Evolutionary conservation across 2,888 invertebrate species (phyloP).

Genomic region (Pteria penguin): DNA sequence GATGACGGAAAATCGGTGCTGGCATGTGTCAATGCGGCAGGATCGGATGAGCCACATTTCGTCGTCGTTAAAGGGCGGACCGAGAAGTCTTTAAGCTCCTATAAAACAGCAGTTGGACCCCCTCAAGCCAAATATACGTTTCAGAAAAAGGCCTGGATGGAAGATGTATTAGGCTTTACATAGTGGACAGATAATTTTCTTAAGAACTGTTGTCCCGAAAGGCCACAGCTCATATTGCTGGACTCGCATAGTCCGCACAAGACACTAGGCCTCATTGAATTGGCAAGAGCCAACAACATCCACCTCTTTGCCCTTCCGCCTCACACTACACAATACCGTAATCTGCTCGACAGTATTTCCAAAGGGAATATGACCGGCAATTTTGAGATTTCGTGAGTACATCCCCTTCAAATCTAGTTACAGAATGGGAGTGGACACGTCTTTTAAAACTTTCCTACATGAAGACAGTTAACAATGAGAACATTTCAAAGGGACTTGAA

Average conservation of each 20-base stretch:
- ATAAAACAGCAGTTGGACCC: slow-evolving; percentile 5
- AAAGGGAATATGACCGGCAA: slow-evolving; percentile 11
- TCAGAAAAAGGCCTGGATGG: slow-evolving; percentile 42
- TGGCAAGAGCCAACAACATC: slow-evolving; percentile 17
- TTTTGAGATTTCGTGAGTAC: slow-evolving; percentile 22
- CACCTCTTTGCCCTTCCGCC: slow-evolving; percentile 24
- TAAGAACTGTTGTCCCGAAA: slow-evolving; percentile 34
- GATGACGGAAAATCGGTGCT: slow-evolving; percentile 48
- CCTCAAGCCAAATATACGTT: slow-evolving; percentile 21
- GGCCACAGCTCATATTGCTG: slow-evolving; percentile 47
- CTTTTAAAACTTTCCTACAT: slow-evolving; percentile 10
- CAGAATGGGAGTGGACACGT: slow-evolving; percentile 31
- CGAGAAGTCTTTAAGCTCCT: slow-evolving; percentile 14
- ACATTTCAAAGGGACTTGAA: slow-evolving; percentile 31
- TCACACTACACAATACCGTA: slow-evolving; percentile 36
- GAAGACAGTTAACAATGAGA: slow-evolving; percentile 4
- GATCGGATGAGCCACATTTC: slow-evolving; percentile 44
- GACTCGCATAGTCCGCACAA: slow-evolving; percentile 48
- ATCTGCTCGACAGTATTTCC: slow-evolving; percentile 32
- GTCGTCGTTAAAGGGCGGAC: slow-evolving; percentile 43
- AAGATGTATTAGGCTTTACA: slow-evolving; percentile 25
- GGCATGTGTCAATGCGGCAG: slow-evolving; percentile 51
- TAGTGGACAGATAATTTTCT: slow-evolving; percentile 31
- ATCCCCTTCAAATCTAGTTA: slow-evolving; percentile 22
- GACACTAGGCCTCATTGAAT: slow-evolving; percentile 18